Evolutionary conservation across 2,888 invertebrate species (phyloP), one percentile per base, ranked within the genome.

Genomic region (Tubiluchus corallicola): DNA sequence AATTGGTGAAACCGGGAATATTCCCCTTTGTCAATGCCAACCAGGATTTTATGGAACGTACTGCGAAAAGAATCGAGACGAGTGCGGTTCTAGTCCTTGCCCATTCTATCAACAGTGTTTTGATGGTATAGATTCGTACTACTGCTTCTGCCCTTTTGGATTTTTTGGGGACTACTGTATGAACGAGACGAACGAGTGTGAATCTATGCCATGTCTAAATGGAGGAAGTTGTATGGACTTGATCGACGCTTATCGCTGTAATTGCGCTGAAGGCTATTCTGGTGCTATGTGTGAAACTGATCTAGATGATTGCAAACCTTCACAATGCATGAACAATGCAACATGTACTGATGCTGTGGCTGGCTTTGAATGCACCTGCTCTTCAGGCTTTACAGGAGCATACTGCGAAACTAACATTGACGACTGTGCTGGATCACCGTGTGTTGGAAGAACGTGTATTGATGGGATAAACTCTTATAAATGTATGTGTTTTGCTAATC

Each of bases 171-270:
- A n/a, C n/a, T n/a, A n/a, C n/a, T n/a, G n/a, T n/a, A n/a, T n/a
- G n/a, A n/a, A n/a, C n/a, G n/a, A n/a, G n/a, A n/a, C n/a, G n/a
- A n/a, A n/a, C n/a, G n/a, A n/a, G n/a, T n/a, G n/a, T n/a, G n/a
- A n/a, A n/a, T n/a, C n/a, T n/a, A n/a, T n/a, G 66, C 90, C 90
- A 4, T 92, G 90, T 64, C 76, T 77, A 63, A 88, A 92, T 68
- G 83, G 84, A 47, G 90, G 88, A 51, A 82, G 85, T 44, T 92
- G 92, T 70, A 82, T 83, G 67, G 88, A 90, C 69, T 84, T 83
- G 17, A 83, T 82, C 46, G 84, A 88, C 68, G 78, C 80, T 63
- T 92, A 87, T 71, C 72, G 77, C 55, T 92, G 92, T 70, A 79
- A 81, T 48, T 92, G 92, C 66, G 80, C 82, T 41, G 82, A 84